These are phyloP conservation scores for Centropus bengalensis DNA, from an alignment of 2,113 vertebrate species.

Conservation along the genomic window DNA sequence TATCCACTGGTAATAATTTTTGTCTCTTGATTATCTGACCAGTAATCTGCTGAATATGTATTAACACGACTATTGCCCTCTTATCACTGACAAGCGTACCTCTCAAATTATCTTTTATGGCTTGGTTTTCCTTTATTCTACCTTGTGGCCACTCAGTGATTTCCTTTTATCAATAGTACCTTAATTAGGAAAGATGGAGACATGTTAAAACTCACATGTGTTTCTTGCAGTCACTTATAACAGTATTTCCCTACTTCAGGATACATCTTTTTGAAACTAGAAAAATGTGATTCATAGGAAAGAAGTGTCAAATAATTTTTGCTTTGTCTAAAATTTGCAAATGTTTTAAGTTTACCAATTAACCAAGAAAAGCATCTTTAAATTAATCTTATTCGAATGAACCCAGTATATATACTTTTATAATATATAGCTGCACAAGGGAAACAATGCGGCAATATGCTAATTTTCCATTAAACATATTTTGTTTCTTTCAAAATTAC, in stretches of 20 bases:
- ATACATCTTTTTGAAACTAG: conserved; percentile 31
- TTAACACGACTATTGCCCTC: neutral
- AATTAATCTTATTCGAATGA: neutral
- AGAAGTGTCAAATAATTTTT: conserved; percentile 50
- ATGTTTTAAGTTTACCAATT: conserved; percentile 40
- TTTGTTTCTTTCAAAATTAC: conserved; percentile 24
- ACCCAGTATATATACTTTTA: neutral
- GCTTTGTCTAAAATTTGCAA: conserved; percentile 43
- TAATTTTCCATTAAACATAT: neutral
- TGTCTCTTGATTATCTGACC: neutral
- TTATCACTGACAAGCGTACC: neutral
- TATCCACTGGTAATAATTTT: neutral
- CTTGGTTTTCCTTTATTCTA: neutral
- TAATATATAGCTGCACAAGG: neutral
- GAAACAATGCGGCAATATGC: neutral
- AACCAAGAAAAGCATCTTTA: conserved; percentile 41
- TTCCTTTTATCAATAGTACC: neutral
- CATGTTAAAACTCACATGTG: neutral
- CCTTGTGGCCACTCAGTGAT: neutral
- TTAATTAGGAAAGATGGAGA: neutral
- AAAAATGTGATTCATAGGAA: neutral
- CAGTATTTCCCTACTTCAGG: conserved; percentile 50
- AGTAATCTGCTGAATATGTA: neutral
- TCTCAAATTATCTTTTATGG: neutral
- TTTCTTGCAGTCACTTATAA: neutral